phyloP scores from a whole-genome alignment of 2,113 vertebrate genomes.

The Pipa parva region DNA sequence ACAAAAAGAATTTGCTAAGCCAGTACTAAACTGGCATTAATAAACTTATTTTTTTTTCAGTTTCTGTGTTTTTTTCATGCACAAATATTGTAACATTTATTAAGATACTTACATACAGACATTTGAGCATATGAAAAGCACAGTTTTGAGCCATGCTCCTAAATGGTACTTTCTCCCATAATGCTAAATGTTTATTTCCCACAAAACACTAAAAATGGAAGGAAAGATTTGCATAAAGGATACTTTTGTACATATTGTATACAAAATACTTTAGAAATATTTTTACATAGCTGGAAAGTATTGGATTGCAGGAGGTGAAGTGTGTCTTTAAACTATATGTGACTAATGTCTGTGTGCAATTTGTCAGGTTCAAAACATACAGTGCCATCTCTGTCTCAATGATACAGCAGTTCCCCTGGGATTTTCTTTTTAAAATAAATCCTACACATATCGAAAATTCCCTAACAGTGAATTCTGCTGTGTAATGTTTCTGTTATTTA shows the following conservation, averaged over 20 bases:
- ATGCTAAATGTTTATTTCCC: too few relatives aligned
- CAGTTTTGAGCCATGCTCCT: too few relatives aligned
- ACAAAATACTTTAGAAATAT: conserved; percentile 78
- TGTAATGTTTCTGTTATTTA: conserved; percentile 71
- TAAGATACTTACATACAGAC: too few relatives aligned
- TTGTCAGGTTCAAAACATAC: conserved; percentile 73
- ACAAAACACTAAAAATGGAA: not conserved
- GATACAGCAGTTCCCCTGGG: conserved; percentile 66
- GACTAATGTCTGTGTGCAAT: conserved; percentile 69
- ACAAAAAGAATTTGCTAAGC: too few relatives aligned
- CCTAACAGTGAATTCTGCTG: conserved; percentile 69
- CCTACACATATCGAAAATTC: conserved; percentile 66
- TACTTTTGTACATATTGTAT: conserved; percentile 83
- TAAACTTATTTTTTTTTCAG: too few relatives aligned
- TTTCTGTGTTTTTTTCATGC: too few relatives aligned
- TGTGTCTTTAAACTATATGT: conserved; percentile 71
- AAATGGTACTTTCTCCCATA: too few relatives aligned
- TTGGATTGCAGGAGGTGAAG: conserved; percentile 69
- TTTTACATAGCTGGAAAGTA: conserved; percentile 73
- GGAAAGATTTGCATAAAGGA: conserved; percentile 52
- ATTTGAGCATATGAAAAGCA: too few relatives aligned
- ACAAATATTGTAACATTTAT: too few relatives aligned
- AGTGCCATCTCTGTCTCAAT: conserved; percentile 71
- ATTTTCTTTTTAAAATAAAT: conserved; percentile 56
- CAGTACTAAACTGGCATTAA: too few relatives aligned